Percentiles rank a stretch among this genome's conserved stretches.
Evolutionary conservation across 2,797 vertebrate genomes (phyloP).

Genomic region (Hypotaenidia philippensis): DNA sequence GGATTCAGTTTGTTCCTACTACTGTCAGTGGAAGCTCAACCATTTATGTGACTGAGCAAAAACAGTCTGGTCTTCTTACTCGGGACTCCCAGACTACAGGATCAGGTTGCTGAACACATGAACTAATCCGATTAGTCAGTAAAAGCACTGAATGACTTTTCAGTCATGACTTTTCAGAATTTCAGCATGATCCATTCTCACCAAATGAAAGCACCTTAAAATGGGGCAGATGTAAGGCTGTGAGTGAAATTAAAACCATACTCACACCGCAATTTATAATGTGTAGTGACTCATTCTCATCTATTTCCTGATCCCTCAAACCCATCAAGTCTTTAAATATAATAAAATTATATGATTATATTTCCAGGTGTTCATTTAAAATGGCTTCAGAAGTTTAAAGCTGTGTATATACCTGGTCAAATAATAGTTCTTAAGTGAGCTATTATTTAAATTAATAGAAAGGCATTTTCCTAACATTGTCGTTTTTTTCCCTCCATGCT

Average conservation of each 20-base stretch:
- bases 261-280: background rate
- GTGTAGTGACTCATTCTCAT: background rate
- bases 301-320: constrained; percentile 1
- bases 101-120: background rate
- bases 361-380: background rate
- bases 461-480: background rate
- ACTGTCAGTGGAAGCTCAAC: background rate
- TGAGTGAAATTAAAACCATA: constrained; percentile 1
- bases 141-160: constrained; percentile 6
- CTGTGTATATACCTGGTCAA: background rate
- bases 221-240: background rate
- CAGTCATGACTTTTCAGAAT: background rate
- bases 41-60: background rate
- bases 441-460: background rate
- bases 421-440: background rate
- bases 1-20: background rate
- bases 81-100: background rate
- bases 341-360: background rate
- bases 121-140: background rate
- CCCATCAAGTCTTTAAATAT: background rate
- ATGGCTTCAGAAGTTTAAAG: background rate
- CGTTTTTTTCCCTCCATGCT: background rate
- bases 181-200: background rate
- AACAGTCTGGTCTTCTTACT: background rate
- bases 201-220: constrained; percentile 1